These are phyloP conservation scores for Poecilia wingei DNA, from an alignment of 2,797 vertebrate genomes.

Conservation along the genomic window DNA sequence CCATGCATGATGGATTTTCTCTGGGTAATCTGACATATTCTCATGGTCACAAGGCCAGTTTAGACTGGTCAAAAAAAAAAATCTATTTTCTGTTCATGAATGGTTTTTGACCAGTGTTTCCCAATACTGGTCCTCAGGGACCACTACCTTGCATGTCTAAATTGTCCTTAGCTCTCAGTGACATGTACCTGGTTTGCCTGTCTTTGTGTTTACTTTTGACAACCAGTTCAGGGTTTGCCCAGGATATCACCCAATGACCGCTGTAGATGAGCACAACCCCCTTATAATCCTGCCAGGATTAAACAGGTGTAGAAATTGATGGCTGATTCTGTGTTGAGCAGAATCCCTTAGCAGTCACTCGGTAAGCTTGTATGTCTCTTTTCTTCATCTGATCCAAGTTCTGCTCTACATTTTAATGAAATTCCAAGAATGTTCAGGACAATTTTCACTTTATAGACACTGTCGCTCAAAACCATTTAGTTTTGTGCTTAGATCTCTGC, in stretches of 20 bases:
- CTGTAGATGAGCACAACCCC: neutral
- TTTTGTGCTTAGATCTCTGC: neutral
- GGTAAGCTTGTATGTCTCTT: neutral
- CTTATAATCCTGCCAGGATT: neutral
- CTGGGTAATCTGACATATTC: neutral
- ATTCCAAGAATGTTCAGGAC: neutral
- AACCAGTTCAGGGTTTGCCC: neutral
- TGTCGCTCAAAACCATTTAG: neutral
- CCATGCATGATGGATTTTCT: neutral
- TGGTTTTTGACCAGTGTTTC: no score
- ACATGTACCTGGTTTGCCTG: neutral
- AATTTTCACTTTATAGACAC: neutral
- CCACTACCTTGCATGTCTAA: neutral
- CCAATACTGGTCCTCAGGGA: no score
- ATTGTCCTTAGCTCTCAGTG: neutral
- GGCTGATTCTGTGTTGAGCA: neutral
- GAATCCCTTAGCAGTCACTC: neutral
- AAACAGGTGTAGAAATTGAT: neutral
- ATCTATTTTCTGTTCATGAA: no score
- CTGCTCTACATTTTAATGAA: neutral
- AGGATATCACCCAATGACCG: neutral
- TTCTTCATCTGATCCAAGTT: neutral
- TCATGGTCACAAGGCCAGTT: neutral
- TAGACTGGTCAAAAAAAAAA: no score
- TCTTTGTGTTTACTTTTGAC: neutral